phyloP scores from a whole-genome alignment of 1,140 invertebrate genomes.

The Leptoteleia sp. region DNA sequence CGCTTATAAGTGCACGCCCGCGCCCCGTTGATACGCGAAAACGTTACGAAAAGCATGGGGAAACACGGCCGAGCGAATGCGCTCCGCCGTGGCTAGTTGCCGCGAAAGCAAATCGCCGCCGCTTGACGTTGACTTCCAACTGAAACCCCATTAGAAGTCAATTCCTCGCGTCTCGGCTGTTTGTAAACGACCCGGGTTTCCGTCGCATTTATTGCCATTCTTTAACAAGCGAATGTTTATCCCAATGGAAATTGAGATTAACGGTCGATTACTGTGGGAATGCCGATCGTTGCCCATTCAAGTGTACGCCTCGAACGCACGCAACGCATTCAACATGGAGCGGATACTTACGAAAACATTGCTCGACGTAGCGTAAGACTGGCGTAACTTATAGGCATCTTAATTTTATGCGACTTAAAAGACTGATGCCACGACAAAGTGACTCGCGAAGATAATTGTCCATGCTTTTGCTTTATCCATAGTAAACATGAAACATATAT shows the following conservation, averaged over 20 bases:
- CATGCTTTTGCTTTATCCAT: too few species aligned
- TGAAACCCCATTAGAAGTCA: conserved; percentile 22
- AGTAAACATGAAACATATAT: too few species aligned
- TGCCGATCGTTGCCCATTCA: conserved; percentile 19
- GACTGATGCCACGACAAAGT: too few species aligned
- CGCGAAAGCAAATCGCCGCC: conserved; percentile 20
- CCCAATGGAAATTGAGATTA: conserved; percentile 28
- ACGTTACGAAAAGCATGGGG: too few species aligned
- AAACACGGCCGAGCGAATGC: neutral
- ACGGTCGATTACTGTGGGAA: conserved; percentile 14
- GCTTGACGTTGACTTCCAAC: conserved; percentile 12
- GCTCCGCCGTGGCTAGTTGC: conserved; percentile 2
- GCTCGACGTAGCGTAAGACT: neutral
- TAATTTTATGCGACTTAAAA: neutral
- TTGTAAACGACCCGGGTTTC: conserved; percentile 31
- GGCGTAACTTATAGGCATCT: neutral
- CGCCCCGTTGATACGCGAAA: conserved; percentile 19
- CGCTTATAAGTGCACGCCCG: conserved; percentile 25
- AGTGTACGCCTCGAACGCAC: conserved; percentile 6
- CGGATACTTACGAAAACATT: conserved; percentile 10
- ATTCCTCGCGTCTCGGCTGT: conserved; percentile 20
- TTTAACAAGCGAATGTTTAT: conserved; percentile 39
- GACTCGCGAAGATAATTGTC: too few species aligned
- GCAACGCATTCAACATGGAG: neutral
- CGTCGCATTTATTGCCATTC: conserved; percentile 27